Evolutionary conservation across 2,113 vertebrate species (phyloP).

Genomic region (Stegostoma tigrinum): DNA sequence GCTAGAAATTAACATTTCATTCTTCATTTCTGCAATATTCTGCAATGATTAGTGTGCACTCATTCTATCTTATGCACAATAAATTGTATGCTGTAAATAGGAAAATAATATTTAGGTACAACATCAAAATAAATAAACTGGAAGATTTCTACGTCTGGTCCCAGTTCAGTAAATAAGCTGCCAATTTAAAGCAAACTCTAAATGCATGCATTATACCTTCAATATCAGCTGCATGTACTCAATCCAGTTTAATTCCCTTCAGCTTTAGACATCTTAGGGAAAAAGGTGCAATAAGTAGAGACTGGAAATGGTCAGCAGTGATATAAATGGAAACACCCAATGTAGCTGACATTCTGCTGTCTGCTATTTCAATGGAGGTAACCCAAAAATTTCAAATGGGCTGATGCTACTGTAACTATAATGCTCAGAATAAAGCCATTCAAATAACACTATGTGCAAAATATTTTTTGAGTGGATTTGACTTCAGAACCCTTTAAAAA

Average conservation of each 20-base stretch:
- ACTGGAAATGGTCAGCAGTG: background rate
- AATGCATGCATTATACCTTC: background rate
- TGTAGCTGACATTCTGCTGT: background rate
- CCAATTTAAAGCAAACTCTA: background rate
- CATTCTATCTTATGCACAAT: background rate
- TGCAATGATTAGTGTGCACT: background rate
- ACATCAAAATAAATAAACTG: background rate
- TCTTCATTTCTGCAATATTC: background rate
- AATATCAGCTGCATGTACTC: background rate
- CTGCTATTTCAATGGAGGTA: background rate
- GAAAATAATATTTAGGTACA: background rate
- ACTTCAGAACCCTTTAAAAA: too few relatives aligned
- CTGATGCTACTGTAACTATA: background rate
- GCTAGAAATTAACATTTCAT: background rate
- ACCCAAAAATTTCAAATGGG: background rate
- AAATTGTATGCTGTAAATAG: background rate
- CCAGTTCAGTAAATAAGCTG: background rate
- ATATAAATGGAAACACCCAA: background rate
- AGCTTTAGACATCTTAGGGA: background rate
- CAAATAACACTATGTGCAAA: background rate
- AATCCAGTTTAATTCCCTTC: background rate
- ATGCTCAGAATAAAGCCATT: background rate
- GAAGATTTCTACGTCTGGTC: background rate
- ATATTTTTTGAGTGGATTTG: background rate
- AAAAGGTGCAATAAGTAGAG: background rate